Conservation (phyloP, 2,888 invertebrate genomes). For the Calliscelio sp. region DNA sequence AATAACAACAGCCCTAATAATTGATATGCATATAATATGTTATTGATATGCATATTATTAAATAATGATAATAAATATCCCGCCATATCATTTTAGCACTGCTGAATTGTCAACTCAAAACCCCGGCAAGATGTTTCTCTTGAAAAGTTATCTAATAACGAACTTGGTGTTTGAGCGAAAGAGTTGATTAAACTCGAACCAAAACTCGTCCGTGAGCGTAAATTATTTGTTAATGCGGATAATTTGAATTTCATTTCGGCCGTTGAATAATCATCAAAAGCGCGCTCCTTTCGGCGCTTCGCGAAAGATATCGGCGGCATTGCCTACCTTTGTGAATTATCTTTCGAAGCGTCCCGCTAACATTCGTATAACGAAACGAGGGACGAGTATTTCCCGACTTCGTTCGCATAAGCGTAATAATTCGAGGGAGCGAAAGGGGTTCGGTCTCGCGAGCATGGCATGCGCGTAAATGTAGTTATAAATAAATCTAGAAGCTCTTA, state of each 20-base stretch:
- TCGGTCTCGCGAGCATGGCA: conserved; percentile 79
- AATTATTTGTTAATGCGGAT: conserved; percentile 74
- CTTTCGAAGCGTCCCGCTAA: conserved; percentile 41
- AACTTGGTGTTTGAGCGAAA: conserved; percentile 60
- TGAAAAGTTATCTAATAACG: conserved; percentile 65
- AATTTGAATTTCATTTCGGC: conserved; percentile 73
- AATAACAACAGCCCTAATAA: no score
- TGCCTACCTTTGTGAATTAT: conserved; percentile 71
- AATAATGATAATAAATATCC: no score
- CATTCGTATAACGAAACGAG: conserved; percentile 62
- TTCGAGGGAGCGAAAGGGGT: conserved; percentile 72
- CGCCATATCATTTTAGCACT: no score
- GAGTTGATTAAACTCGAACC: conserved; percentile 67
- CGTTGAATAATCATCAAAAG: conserved; percentile 74
- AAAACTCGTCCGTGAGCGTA: conserved; percentile 51
- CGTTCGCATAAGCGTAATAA: conserved; percentile 73
- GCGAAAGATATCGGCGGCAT: conserved; percentile 51
- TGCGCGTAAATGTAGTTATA: conserved; percentile 86
- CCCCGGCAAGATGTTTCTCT: conserved; percentile 40
- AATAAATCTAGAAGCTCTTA: conserved; percentile 86
- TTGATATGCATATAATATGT: no score
- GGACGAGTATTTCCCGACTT: conserved; percentile 55
- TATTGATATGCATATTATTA: no score
- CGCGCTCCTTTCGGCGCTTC: conserved; percentile 60
- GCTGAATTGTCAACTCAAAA: no score